Percentiles rank a stretch among this genome's conserved stretches.
These are phyloP conservation scores for Recurvirostra avosetta DNA, from an alignment of 2,113 vertebrate genomes.

Conservation along the genomic window DNA sequence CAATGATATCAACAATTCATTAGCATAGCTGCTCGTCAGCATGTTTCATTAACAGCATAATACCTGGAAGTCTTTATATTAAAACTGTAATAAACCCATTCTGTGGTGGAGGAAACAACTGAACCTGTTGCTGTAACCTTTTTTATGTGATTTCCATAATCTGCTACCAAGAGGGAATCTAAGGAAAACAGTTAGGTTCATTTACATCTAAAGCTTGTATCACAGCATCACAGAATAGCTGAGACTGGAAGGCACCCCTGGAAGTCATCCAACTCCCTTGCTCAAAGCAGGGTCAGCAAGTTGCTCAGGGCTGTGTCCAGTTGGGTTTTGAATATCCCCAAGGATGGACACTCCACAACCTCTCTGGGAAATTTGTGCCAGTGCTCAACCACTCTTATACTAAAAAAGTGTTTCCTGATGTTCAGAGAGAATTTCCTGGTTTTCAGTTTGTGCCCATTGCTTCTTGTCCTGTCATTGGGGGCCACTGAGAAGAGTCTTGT, in stretches of 20 bases:
- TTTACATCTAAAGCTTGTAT: not conserved
- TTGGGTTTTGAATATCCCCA: not conserved
- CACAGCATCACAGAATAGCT: not conserved
- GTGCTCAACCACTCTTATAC: not conserved
- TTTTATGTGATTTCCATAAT: not conserved
- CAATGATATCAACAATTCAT: not conserved
- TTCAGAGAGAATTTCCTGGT: not conserved
- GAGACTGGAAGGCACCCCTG: not conserved
- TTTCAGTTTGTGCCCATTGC: not conserved
- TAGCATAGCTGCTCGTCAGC: not conserved
- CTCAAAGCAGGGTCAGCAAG: not conserved
- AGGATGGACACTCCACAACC: not conserved
- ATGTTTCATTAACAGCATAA: constrained; percentile 11
- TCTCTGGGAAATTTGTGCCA: not conserved
- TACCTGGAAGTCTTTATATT: not conserved
- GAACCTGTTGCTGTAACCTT: not conserved
- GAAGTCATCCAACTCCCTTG: not conserved
- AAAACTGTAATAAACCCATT: not conserved
- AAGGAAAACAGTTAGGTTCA: not conserved
- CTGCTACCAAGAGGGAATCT: not conserved
- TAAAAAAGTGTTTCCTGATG: not conserved
- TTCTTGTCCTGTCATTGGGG: not conserved
- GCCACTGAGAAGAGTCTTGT: not conserved
- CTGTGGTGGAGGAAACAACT: not conserved
- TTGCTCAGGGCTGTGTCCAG: not conserved